A percentile compares a stretch with the other conserved stretches of the same genome.
Conservation (phyloP, 2,797 vertebrate genomes). For the Acanthopagrus latus region DNA sequence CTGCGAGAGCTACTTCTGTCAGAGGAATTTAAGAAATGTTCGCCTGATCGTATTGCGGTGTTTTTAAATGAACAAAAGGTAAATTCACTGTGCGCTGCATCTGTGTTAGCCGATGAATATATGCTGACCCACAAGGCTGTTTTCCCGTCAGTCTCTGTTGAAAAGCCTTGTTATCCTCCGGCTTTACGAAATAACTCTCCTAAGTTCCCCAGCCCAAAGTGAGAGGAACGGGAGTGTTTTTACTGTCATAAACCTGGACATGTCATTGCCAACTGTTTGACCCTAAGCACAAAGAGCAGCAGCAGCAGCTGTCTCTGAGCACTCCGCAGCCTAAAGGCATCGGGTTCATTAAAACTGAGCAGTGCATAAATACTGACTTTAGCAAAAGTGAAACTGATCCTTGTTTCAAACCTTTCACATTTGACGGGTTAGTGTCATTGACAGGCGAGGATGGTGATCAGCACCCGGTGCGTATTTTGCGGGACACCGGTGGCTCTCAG, state of each 20-base stretch:
- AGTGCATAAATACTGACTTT: accelerated
- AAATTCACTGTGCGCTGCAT: background rate
- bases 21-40: background rate
- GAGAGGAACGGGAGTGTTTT: background rate
- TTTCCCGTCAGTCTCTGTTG: background rate
- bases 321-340: background rate
- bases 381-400: background rate
- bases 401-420: background rate
- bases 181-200: too few species aligned
- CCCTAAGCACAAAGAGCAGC: background rate
- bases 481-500: background rate
- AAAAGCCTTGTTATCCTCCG: background rate
- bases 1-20: background rate
- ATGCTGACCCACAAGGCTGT: background rate
- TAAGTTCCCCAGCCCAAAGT: background rate
- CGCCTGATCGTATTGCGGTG: background rate
- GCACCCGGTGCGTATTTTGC: too few species aligned
- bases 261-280: background rate
- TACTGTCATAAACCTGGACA: background rate
- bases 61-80: background rate
- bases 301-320: background rate
- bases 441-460: background rate
- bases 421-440: background rate
- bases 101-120: background rate
- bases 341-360: background rate